Base-by-base conservation (phyloP, 1,140 invertebrate species). In the Vollenhovia emeryi region DNA sequence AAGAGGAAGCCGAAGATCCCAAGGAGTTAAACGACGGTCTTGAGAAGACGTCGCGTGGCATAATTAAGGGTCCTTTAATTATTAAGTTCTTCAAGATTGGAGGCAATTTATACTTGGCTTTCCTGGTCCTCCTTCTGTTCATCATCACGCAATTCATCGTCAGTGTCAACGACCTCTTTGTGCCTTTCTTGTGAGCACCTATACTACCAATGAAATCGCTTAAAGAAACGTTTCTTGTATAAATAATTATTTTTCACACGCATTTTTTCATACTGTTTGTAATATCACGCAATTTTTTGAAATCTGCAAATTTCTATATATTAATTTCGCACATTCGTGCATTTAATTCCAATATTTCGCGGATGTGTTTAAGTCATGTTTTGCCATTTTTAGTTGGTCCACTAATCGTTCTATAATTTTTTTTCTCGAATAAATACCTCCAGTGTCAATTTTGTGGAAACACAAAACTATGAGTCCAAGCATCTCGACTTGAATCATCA, bases 161-260 rank as follows among this genome's bases (percentile, higher is more conserved):
- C 43, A 97, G 97, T 85, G 94, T 95, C 15, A 96, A 96, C 40
- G 97, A 97, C 89, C 97, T 96, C 90, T 97, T 96, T 94, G 93
- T 97, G 11, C 96, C 96, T 57, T 96, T 96, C 91, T 96, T 97
- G 97, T 95, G 60, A 93, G 94, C 92, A 89, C n/a, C n/a, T n/a
- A n/a, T n/a, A 0, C 4, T 36, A 45, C 18, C 18, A n/a, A 13
- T 0, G n/a, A n/a, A 36, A 27, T 45, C 24, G 8, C 3, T 24
- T 27, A 57, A 74, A 24, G 1, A 78, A 33, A 48, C 2, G 9
- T 48, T 48, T 48, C 6, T 4, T 64, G 3, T 7, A 24, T 45
- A 45, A 66, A 45, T 40, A 45, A 66, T 45, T 45, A 45, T 66
- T 66, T 43, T 15, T 66, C 43, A 30, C 9, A 27, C 40, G 5